These are phyloP conservation scores for Podocnemis expansa DNA, from an alignment of 2,113 vertebrate species.

Conservation along the genomic window DNA sequence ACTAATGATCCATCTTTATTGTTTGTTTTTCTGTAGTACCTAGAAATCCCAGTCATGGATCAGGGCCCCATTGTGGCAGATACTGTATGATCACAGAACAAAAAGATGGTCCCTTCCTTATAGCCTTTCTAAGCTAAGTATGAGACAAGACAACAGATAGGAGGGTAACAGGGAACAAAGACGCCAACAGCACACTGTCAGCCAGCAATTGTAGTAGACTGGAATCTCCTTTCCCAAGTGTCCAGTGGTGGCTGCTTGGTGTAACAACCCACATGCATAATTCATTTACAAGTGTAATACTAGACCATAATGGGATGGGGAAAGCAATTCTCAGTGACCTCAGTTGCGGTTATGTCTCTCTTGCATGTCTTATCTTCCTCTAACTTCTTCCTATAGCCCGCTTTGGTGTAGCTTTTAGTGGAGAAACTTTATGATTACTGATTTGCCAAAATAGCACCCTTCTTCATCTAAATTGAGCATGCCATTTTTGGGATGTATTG, in stretches of 20 bases:
- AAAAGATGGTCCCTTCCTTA: not conserved
- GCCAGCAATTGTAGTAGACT: not conserved
- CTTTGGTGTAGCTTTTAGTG: accelerated
- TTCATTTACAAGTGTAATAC: not conserved
- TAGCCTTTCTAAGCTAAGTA: not conserved
- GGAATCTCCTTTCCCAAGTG: not conserved
- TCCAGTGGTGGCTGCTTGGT: not conserved
- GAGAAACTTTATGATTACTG: accelerated
- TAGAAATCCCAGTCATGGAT: not conserved
- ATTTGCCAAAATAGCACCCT: not conserved
- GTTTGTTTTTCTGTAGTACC: not conserved
- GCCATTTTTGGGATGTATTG: not conserved
- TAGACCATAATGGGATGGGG: not conserved
- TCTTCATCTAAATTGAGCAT: not conserved
- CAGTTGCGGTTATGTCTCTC: not conserved
- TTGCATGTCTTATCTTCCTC: too few relatives aligned
- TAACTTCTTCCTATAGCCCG: accelerated
- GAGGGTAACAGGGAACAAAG: not conserved
- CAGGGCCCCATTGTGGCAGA: not conserved
- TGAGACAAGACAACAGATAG: not conserved
- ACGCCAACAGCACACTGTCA: too few relatives aligned
- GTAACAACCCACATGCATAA: not conserved
- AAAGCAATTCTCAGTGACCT: not conserved
- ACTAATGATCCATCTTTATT: not conserved
- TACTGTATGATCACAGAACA: not conserved